Evolutionary conservation across 2,797 vertebrate genomes (phyloP).

Genomic region (Melanotaenia nigrans): DNA sequence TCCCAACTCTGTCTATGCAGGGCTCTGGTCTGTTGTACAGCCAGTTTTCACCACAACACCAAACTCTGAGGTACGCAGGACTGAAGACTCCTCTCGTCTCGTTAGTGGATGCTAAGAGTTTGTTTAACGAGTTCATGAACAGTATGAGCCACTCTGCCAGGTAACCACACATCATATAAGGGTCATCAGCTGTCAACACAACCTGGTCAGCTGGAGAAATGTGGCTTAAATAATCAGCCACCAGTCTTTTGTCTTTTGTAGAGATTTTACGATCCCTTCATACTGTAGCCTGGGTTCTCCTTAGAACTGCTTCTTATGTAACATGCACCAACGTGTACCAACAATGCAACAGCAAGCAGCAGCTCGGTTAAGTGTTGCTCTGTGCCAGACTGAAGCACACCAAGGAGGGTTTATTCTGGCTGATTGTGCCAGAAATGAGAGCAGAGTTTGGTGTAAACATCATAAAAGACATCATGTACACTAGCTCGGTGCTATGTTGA

Average conservation of each 20-base stretch:
- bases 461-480: background rate
- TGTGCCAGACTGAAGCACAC: background rate
- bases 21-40: constrained; percentile 34
- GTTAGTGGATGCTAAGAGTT: constrained; percentile 6
- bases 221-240: background rate
- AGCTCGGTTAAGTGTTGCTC: background rate
- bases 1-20: constrained; percentile 22
- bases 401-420: background rate
- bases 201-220: constrained; percentile 13
- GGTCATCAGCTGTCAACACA: constrained; percentile 3
- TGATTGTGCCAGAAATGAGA: background rate
- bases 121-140: constrained; percentile 13
- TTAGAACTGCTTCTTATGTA: constrained; percentile 16
- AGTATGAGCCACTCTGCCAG: constrained; percentile 17
- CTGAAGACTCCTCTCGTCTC: constrained; percentile 31
- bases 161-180: constrained; percentile 5
- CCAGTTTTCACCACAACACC: constrained; percentile 23
- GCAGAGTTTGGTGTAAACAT: background rate
- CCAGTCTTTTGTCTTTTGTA: constrained; percentile 24
- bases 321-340: background rate
- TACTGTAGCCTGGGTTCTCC: constrained; percentile 58
- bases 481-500: background rate
- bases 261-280: background rate
- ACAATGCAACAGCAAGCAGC: background rate
- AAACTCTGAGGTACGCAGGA: constrained; percentile 28